Evolutionary conservation across 2,113 vertebrate species (phyloP), one percentile per base, ranked within the genome.

Genomic region (Terrapene triunguis): DNA sequence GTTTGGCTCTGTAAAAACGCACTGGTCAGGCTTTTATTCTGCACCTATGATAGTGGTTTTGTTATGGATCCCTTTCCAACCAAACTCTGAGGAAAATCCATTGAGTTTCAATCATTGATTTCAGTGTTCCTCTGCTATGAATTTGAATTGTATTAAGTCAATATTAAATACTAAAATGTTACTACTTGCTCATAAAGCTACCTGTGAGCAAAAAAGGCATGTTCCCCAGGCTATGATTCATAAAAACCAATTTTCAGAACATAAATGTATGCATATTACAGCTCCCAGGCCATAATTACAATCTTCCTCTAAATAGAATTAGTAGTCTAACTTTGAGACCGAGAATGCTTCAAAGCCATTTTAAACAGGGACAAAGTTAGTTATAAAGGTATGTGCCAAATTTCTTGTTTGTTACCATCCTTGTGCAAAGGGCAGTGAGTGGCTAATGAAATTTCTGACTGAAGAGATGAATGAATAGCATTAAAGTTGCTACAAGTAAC

Each of bases 391-490:
- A 25, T 38, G 79, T 74, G 54, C 65, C 93, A 95, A 87, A 85
- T 76, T 72, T 4, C 57, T 97, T 93, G 92, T 93, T 96, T 91
- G 72, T 14, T 69, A 93, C 38, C 8, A 47, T 32, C 57, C 88
- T 90, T 83, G 8, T 83, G 50, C 94, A 95, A 54, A 94, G 85
- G 83, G 69, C 84, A 93, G 85, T 32, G 53, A 82, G 80, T 89
- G 53, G 53, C 83, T 95, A 85, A 92, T 90, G 88, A 87, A 89
- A 95, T 90, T 87, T 93, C 62, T 87, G 35, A 80, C 82, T 5
- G 1, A 0, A 11, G 82, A 95, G 42, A 95, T 19, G 47, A 59
- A 79, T 55, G 82, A 95, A 82, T 82, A 76, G 16, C 19, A 50
- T 95, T 90, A 90, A 80, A 95, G 48, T n/a, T 83, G 6, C 89